Conservation (phyloP, 2,888 invertebrate genomes). For the Nephrotoma flavescens region DNA sequence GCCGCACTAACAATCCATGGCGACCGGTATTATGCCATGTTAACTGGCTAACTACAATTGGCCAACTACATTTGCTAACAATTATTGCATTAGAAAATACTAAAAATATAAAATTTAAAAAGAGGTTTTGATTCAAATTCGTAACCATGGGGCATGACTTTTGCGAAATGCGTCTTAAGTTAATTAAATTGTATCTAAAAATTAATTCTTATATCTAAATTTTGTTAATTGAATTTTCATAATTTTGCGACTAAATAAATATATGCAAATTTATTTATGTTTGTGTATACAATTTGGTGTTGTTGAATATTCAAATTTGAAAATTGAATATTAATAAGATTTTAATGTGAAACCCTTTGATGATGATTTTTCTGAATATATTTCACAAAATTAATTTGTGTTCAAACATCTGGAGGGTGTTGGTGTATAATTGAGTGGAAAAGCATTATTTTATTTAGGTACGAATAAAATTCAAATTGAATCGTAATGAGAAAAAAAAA, state of each 20-base stretch:
- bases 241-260: background rate
- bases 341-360: background rate
- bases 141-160: too few species aligned
- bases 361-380: background rate
- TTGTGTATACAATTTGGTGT: background rate
- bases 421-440: background rate
- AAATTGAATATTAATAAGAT: background rate
- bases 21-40: too few species aligned
- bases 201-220: too few species aligned
- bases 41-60: too few species aligned
- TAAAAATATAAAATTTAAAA: too few species aligned
- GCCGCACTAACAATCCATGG: too few species aligned
- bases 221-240: too few species aligned
- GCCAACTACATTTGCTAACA: too few species aligned
- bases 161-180: too few species aligned
- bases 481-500: background rate
- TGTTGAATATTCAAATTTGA: background rate
- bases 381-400: background rate
- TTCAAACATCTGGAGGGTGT: background rate
- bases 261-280: background rate
- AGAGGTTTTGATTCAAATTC: too few species aligned
- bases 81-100: too few species aligned
- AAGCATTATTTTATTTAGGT: background rate
- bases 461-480: background rate
- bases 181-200: too few species aligned